Evolutionary conservation across 2,113 vertebrate species (phyloP).

Genomic region (Prunella himalayana): DNA sequence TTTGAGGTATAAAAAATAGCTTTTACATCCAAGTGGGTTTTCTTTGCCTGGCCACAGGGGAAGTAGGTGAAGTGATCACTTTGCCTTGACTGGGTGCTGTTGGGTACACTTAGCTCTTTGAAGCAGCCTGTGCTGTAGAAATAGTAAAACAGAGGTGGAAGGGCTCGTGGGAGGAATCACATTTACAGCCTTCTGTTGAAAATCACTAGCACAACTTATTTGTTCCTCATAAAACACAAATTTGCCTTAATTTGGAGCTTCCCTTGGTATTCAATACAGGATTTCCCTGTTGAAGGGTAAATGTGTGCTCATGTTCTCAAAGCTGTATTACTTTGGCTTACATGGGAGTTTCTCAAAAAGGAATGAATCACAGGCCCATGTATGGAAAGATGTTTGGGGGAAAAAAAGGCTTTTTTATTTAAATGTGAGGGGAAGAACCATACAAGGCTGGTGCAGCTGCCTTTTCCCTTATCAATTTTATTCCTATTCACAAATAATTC

Average conservation of each 20-base stretch:
- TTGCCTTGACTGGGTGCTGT: background rate
- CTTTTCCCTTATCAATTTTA: background rate
- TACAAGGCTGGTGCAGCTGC: accelerated
- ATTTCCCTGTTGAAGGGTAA: background rate
- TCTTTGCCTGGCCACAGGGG: background rate
- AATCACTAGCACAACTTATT: background rate
- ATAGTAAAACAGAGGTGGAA: background rate
- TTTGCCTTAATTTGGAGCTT: background rate
- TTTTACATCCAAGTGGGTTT: background rate
- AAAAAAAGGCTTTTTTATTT: background rate
- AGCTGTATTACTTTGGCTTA: background rate
- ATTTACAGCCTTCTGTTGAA: background rate
- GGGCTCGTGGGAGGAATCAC: accelerated
- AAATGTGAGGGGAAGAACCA: accelerated
- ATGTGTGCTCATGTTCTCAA: accelerated
- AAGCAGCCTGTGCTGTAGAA: background rate
- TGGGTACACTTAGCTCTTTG: background rate
- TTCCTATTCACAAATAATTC: background rate
- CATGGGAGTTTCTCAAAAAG: background rate
- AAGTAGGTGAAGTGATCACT: background rate
- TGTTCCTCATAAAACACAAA: background rate
- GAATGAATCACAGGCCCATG: background rate
- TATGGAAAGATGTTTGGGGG: background rate
- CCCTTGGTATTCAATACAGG: background rate
- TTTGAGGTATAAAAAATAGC: background rate